Percentiles rank a stretch among this genome's conserved stretches.
Conservation (phyloP, 1,140 invertebrate genomes). For the Anagrus nilaparvatae region DNA sequence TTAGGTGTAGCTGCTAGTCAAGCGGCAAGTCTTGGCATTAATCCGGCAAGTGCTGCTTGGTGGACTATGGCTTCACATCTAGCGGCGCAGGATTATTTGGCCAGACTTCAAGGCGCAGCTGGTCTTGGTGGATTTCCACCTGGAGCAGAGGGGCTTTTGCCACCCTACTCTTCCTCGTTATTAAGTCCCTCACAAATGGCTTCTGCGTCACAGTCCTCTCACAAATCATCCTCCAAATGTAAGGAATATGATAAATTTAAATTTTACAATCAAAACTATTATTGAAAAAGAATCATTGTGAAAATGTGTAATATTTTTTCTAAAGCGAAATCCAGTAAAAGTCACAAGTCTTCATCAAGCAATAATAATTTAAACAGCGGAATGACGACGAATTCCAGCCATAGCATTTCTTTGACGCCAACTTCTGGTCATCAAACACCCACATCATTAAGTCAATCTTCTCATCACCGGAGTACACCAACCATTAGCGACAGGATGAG, state of each 20-base stretch:
- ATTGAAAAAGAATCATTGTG: too few relatives aligned
- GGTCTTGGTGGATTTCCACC: constrained; percentile 57
- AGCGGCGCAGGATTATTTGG: constrained; percentile 75
- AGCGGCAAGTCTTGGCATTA: constrained; percentile 59
- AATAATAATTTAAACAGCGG: constrained; percentile 29
- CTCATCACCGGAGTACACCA: too few relatives aligned
- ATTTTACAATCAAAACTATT: too few relatives aligned
- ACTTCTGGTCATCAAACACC: too few relatives aligned
- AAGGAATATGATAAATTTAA: constrained; percentile 19
- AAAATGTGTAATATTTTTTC: background rate
- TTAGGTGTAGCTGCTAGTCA: constrained; percentile 70
- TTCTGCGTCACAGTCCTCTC: constrained; percentile 33
- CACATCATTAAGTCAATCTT: too few relatives aligned
- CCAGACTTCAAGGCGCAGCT: constrained; percentile 61
- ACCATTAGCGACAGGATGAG: too few relatives aligned
- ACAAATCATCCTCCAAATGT: constrained; percentile 42
- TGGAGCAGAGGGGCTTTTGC: constrained; percentile 37
- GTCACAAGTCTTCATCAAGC: constrained; percentile 36
- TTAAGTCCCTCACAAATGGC: constrained; percentile 19
- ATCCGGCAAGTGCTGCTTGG: constrained; percentile 63
- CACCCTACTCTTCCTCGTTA: constrained; percentile 40
- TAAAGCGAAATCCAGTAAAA: constrained; percentile 41
- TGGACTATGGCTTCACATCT: constrained; percentile 80
- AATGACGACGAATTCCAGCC: constrained; percentile 35
- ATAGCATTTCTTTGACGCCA: constrained; percentile 31